Conservation (phyloP, 2,113 vertebrate genomes). For the Trochalopteron elliotii region DNA sequence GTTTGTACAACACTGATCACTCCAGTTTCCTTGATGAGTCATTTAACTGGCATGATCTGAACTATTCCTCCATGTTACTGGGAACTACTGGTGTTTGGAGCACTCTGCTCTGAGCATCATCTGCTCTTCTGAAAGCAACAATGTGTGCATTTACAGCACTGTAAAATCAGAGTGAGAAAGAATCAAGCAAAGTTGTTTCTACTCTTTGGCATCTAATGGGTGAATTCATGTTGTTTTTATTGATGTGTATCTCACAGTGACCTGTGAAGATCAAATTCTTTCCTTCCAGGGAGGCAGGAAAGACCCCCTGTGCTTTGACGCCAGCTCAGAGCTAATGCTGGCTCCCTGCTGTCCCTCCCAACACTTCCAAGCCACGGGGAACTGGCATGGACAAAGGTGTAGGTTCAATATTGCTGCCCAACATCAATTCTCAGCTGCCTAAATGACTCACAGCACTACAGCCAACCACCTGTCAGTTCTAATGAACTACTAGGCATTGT, state of each 20-base stretch:
- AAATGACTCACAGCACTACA: neutral
- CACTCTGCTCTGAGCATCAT: neutral
- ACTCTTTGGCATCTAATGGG: neutral
- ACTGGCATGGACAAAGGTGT: neutral
- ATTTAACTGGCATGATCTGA: neutral
- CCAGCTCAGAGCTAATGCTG: neutral
- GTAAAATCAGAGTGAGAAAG: neutral
- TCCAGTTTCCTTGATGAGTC: neutral
- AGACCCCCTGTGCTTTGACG: neutral
- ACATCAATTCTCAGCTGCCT: neutral
- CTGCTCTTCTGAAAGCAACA: neutral
- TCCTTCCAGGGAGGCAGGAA: slow-evolving; percentile 19
- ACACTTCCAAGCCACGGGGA: neutral
- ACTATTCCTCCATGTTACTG: neutral
- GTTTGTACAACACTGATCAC: neutral
- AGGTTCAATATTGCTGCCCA: neutral
- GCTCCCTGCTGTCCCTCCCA: neutral
- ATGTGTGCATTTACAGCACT: neutral
- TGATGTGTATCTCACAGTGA: neutral
- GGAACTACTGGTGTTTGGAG: neutral
- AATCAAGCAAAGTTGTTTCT: neutral
- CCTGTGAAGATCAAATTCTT: slow-evolving; percentile 12
- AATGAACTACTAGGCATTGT: neutral
- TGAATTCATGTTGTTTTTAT: neutral
- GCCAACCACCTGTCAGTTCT: neutral